These are phyloP conservation scores for Drepanosiphum platanoidis DNA, from an alignment of 2,888 invertebrate genomes.

Conservation along the genomic window DNA sequence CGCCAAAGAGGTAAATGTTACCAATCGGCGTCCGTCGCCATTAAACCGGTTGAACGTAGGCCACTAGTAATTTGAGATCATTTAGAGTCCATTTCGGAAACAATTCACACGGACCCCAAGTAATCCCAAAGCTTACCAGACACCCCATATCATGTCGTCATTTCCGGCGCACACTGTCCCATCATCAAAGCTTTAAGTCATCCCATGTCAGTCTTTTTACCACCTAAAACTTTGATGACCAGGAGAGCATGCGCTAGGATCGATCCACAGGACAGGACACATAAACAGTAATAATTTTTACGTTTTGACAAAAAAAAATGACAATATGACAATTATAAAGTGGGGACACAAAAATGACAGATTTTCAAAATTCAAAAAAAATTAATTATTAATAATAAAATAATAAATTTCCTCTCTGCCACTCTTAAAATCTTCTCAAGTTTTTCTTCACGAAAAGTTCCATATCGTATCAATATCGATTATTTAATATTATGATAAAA, in stretches of 20 bases:
- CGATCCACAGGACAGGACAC: neutral
- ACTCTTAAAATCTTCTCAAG: no score
- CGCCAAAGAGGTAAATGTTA: constrained; percentile 33
- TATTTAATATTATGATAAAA: neutral
- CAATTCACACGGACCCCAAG: neutral
- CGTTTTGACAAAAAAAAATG: neutral
- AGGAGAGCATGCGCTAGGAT: constrained; percentile 26
- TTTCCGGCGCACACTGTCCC: constrained; percentile 23
- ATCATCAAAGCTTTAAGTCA: constrained; percentile 56
- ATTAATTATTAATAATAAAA: no score
- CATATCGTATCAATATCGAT: no score
- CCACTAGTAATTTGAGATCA: neutral
- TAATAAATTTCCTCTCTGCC: no score
- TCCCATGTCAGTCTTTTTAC: neutral
- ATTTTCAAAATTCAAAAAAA: no score
- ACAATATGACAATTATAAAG: no score
- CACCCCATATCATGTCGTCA: neutral
- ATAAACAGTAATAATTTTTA: neutral
- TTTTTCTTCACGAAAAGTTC: no score
- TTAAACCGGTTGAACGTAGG: neutral
- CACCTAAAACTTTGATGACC: constrained; percentile 43
- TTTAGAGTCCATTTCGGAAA: neutral
- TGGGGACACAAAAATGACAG: no score
- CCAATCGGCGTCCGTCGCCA: constrained; percentile 40
- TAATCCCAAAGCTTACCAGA: neutral